Evolutionary conservation across 2,113 vertebrate species (phyloP).

Genomic region (Ptyas mucosa): DNA sequence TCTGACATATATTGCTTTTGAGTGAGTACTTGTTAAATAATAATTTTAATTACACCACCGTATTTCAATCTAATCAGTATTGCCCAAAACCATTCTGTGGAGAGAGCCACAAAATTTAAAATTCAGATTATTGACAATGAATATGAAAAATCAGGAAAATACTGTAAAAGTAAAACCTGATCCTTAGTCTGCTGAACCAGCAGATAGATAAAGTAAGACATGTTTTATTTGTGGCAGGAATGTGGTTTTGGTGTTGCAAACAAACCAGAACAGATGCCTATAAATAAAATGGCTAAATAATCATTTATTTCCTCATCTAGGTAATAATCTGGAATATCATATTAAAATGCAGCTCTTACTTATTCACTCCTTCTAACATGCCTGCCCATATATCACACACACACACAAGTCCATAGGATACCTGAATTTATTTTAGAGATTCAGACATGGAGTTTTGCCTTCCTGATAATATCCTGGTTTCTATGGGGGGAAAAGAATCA

Average conservation of each 20-base stretch:
- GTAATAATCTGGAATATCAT: neutral
- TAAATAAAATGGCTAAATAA: neutral
- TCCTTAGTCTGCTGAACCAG: neutral
- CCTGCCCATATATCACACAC: neutral
- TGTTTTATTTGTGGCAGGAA: neutral
- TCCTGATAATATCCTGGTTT: neutral
- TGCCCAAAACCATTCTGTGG: neutral
- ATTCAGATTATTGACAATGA: neutral
- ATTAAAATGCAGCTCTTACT: neutral
- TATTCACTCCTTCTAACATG: neutral
- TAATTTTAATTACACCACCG: neutral
- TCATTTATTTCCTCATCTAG: neutral
- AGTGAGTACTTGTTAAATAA: conserved; percentile 77
- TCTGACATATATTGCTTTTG: conserved; percentile 92
- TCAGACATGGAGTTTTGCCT: neutral
- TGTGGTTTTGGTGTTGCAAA: neutral
- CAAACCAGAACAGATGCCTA: neutral
- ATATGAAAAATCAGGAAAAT: neutral
- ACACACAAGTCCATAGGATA: neutral
- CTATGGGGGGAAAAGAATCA: neutral
- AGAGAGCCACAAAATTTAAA: neutral
- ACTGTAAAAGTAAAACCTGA: neutral
- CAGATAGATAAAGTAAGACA: neutral
- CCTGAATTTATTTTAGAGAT: neutral
- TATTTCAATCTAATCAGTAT: neutral